Percentiles rank a stretch among this genome's conserved stretches.
These are phyloP conservation scores for Scaptomyza cyrtandrae DNA, from an alignment of 2,888 invertebrate genomes.

Conservation along the genomic window DNA sequence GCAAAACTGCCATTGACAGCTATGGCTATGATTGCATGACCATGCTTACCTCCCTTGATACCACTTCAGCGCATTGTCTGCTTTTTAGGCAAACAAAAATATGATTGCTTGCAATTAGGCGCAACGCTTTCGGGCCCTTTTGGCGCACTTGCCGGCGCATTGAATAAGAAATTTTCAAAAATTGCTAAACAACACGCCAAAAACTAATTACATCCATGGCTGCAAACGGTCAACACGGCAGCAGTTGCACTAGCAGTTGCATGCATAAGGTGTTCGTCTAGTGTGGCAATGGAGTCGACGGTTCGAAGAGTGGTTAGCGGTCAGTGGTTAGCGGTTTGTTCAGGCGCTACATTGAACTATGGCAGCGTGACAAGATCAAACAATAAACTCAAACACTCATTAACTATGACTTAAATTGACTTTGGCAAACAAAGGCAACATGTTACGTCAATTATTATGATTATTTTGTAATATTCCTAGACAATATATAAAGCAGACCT, in stretches of 20 bases:
- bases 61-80: constrained; percentile 12
- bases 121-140: constrained; percentile 54
- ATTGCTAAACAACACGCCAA: constrained; percentile 68
- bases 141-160: constrained; percentile 46
- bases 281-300: neutral
- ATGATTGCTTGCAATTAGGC: constrained; percentile 76
- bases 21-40: constrained; percentile 63
- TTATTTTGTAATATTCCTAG: neutral
- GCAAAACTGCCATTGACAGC: constrained; percentile 60
- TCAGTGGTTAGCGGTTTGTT: constrained; percentile 5
- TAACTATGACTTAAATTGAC: neutral
- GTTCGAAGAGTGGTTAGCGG: constrained; percentile 4
- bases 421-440: neutral
- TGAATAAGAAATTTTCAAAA: constrained; percentile 76
- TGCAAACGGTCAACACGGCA: constrained; percentile 7
- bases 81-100: constrained; percentile 73
- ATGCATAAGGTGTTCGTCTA: constrained; percentile 34
- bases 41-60: neutral
- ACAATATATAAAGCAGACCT: neutral
- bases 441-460: neutral
- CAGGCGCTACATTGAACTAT: constrained; percentile 10
- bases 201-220: constrained; percentile 67
- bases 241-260: constrained; percentile 12
- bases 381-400: constrained; percentile 10
- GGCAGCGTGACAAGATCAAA: constrained; percentile 12